phyloP scores from a whole-genome alignment of 2,888 invertebrate genomes.

The Troides helena region DNA sequence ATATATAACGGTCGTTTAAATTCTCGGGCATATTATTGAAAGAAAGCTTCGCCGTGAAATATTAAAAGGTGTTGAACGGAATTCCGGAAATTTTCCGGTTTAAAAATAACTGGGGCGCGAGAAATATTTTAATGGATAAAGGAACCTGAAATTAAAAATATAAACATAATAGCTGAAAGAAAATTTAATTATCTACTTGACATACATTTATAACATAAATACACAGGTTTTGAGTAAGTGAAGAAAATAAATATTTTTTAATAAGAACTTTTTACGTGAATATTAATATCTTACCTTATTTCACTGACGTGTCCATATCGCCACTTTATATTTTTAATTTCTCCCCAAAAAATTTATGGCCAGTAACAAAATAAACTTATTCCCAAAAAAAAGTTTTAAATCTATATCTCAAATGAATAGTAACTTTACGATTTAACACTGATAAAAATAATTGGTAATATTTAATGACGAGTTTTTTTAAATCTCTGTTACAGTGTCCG shows the following conservation, averaged over 20 bases:
- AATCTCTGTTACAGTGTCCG: background rate
- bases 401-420: background rate
- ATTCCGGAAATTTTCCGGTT: background rate
- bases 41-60: background rate
- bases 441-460: background rate
- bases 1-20: background rate
- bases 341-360: background rate
- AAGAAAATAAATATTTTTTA: too few relatives aligned
- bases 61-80: background rate
- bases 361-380: background rate
- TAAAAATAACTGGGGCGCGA: background rate
- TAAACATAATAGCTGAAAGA: background rate
- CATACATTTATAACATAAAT: too few relatives aligned
- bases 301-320: slow-evolving; percentile 7
- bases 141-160: background rate
- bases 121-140: background rate
- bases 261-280: background rate
- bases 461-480: background rate
- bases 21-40: background rate
- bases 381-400: background rate
- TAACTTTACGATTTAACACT: background rate
- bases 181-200: background rate
- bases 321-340: background rate
- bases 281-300: slow-evolving; percentile 9
- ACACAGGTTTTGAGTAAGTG: too few relatives aligned